Percentiles rank a stretch among this genome's conserved stretches.
phyloP scores from a whole-genome alignment of 2,888 invertebrate species.

The Lochmaea capreae region DNA sequence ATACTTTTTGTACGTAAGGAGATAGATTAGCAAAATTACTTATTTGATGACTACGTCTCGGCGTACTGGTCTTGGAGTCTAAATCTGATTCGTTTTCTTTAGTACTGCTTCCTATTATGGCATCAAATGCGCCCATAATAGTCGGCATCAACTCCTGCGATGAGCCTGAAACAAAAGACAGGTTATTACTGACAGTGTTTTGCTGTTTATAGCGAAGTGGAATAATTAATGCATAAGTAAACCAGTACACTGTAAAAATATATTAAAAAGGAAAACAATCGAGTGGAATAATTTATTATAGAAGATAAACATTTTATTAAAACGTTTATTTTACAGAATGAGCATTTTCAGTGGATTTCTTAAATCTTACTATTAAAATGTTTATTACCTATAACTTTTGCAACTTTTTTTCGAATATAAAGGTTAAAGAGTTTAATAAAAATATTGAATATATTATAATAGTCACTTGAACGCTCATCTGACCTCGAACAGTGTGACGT shows the following conservation, averaged over 20 bases:
- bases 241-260: constrained; percentile 3
- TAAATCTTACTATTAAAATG: too few relatives aligned
- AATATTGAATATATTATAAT: too few relatives aligned
- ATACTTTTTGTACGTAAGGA: constrained; percentile 73
- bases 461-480: too few relatives aligned
- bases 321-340: too few relatives aligned
- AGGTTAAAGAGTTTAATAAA: too few relatives aligned
- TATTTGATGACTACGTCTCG: constrained; percentile 60
- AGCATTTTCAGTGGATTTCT: too few relatives aligned
- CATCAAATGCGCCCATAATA: constrained; percentile 88
- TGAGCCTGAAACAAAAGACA: constrained; percentile 75
- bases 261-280: neutral
- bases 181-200: constrained; percentile 2
- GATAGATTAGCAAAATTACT: constrained; percentile 70
- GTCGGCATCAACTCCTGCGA: constrained; percentile 88
- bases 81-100: constrained; percentile 43
- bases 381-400: too few relatives aligned
- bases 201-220: constrained; percentile 6
- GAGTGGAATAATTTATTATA: too few relatives aligned
- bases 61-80: constrained; percentile 50
- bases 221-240: constrained; percentile 9
- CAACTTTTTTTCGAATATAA: too few relatives aligned
- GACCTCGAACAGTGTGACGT: too few relatives aligned
- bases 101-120: constrained; percentile 70
- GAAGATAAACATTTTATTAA: too few relatives aligned